phyloP scores from a whole-genome alignment of 2,113 vertebrate species.

The Ailuropoda melanoleuca region DNA sequence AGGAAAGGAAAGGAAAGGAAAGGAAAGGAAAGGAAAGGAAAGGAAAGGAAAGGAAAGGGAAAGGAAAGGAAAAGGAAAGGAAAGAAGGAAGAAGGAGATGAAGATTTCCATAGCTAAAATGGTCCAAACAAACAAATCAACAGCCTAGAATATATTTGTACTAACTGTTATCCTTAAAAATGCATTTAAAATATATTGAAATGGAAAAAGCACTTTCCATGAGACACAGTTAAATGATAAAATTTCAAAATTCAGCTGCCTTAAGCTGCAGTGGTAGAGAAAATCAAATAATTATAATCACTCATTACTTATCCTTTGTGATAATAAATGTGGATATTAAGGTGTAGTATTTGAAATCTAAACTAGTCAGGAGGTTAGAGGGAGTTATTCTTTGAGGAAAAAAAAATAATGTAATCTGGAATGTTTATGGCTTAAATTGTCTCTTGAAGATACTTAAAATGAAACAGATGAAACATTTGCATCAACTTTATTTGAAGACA shows the following conservation, averaged over 20 bases:
- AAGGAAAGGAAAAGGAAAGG: background rate
- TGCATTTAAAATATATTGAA: background rate
- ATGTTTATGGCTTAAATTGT: background rate
- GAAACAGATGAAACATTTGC: background rate
- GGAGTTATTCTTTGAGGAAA: background rate
- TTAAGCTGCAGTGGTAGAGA: background rate
- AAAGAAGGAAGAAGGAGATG: background rate
- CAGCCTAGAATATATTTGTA: background rate
- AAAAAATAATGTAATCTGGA: background rate
- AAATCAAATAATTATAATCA: conserved; percentile 34
- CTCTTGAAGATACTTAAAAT: background rate
- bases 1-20: too few relatives aligned
- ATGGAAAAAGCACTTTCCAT: background rate
- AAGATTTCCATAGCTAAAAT: background rate
- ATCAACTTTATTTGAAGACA: background rate
- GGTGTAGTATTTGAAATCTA: background rate
- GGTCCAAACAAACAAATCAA: background rate
- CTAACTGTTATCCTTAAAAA: background rate
- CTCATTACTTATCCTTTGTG: background rate
- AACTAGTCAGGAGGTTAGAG: background rate
- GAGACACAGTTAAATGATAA: background rate
- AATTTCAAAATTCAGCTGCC: conserved; percentile 6
- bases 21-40: too few relatives aligned
- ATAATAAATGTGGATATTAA: conserved; percentile 14
- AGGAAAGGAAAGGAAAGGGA: too few relatives aligned